Evolutionary conservation across 2,888 invertebrate genomes (phyloP).

Genomic region (Cosmia pyralina): DNA sequence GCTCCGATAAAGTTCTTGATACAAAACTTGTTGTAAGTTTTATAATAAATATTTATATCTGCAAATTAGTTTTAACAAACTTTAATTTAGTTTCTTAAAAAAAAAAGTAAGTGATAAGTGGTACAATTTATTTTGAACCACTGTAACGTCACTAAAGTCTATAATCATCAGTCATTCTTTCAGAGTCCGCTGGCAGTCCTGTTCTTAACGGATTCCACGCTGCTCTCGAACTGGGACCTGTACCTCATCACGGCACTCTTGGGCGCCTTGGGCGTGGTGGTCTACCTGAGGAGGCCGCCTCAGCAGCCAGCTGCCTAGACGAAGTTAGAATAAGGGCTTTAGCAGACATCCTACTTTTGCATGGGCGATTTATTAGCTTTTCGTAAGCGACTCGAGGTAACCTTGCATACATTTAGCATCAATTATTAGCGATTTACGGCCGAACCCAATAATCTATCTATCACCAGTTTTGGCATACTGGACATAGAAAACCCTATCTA

Average conservation of each 20-base stretch:
- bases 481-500: too few species aligned
- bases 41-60: too few species aligned
- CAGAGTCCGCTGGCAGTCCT: conserved; percentile 92
- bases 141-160: conserved; percentile 47
- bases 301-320: conserved; percentile 64
- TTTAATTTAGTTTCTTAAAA: too few species aligned
- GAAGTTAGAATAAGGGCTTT: background rate
- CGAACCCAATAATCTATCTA: too few species aligned
- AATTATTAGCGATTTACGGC: background rate
- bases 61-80: too few species aligned
- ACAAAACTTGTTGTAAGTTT: background rate
- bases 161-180: conserved; percentile 78
- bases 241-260: conserved; percentile 96
- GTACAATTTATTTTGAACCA: conserved; percentile 16
- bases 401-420: background rate
- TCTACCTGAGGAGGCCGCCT: conserved; percentile 93
- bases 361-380: background rate
- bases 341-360: background rate
- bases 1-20: background rate
- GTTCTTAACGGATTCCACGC: conserved; percentile 91
- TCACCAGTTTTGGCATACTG: too few species aligned
- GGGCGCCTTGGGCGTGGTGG: conserved; percentile 94
- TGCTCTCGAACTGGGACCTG: conserved; percentile 98
- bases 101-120: too few species aligned
- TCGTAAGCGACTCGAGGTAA: background rate